Conservation (phyloP, 2,888 invertebrate genomes). For the Heterodera filipjevi region DNA sequence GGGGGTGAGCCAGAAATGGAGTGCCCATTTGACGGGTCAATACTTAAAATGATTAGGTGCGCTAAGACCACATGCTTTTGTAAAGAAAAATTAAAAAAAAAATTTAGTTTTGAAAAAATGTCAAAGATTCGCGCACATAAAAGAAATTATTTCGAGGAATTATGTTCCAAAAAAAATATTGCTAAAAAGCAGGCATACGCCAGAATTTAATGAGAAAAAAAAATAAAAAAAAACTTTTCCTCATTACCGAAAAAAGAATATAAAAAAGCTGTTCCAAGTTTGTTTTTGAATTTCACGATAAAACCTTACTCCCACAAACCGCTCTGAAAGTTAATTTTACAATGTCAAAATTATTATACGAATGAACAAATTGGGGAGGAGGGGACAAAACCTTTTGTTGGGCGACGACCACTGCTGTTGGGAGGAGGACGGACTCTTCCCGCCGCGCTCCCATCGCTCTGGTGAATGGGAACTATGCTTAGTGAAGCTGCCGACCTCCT, state of each 20-base stretch:
- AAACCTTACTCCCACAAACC: no score
- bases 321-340: no score
- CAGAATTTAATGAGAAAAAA: no score
- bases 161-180: no score
- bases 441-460: neutral
- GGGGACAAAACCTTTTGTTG: neutral
- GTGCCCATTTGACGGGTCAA: neutral
- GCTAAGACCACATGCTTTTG: no score
- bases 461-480: neutral
- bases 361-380: neutral
- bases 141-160: no score
- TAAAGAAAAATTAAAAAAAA: no score
- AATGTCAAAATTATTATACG: no score
- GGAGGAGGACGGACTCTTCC: neutral
- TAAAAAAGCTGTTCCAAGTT: neutral
- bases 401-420: neutral
- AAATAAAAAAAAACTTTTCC: neutral
- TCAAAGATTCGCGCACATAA: no score
- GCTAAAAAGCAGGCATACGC: no score
- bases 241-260: neutral
- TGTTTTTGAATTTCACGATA: no score
- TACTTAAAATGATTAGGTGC: neutral
- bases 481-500: neutral
- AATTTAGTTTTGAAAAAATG: no score
- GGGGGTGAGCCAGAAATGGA: constrained; percentile 4